Percentiles rank a stretch among this genome's conserved stretches.
Evolutionary conservation across 2,888 invertebrate genomes (phyloP).

Genomic region (Spodoptera exigua): DNA sequence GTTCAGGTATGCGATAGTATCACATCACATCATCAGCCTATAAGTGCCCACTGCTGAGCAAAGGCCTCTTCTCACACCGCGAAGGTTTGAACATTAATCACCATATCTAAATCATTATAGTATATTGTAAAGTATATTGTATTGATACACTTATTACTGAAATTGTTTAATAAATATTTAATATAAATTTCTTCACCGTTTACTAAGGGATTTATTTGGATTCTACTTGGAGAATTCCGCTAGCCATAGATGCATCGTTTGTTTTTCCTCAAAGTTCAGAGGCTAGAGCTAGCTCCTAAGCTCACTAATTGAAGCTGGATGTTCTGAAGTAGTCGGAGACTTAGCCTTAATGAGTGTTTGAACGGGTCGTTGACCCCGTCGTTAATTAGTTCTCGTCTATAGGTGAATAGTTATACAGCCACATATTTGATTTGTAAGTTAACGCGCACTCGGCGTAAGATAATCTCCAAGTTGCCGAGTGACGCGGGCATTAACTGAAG

Average conservation of each 20-base stretch:
- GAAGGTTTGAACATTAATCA: too few relatives aligned
- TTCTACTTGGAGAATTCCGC: background rate
- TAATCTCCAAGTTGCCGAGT: too few relatives aligned
- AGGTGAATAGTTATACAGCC: background rate
- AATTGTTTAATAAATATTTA: too few relatives aligned
- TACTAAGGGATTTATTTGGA: too few relatives aligned
- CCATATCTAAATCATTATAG: too few relatives aligned
- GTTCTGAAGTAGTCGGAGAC: slow-evolving; percentile 29
- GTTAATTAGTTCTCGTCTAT: slow-evolving; percentile 41
- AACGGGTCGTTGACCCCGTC: slow-evolving; percentile 41
- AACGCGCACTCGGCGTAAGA: background rate
- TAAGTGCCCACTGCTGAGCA: too few relatives aligned
- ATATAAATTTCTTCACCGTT: too few relatives aligned
- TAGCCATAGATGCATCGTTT: slow-evolving; percentile 9
- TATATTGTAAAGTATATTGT: too few relatives aligned
- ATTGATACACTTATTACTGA: too few relatives aligned
- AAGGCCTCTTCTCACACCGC: too few relatives aligned
- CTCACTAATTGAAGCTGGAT: slow-evolving; percentile 50
- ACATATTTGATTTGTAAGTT: slow-evolving; percentile 36
- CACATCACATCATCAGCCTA: too few relatives aligned
- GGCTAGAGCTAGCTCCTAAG: slow-evolving; percentile 25
- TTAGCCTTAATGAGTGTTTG: slow-evolving; percentile 43
- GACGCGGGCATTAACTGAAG: background rate
- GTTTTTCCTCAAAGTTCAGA: slow-evolving; percentile 18
- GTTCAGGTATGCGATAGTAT: too few relatives aligned